Evolutionary conservation across 1,140 invertebrate species (phyloP).

Genomic region (Drosophila leontia): DNA sequence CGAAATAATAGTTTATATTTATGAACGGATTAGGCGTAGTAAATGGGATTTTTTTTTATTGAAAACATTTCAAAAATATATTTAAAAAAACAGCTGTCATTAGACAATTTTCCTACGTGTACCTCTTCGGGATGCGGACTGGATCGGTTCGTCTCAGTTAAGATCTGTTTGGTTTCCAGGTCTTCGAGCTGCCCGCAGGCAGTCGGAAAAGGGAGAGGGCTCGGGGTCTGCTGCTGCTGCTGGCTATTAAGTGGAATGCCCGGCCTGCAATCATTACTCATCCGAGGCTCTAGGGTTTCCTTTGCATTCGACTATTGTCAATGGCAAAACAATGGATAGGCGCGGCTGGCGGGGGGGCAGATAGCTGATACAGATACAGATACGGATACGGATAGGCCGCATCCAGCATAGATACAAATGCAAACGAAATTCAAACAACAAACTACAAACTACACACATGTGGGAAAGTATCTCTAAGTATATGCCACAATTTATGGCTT

Average conservation of each 20-base stretch:
- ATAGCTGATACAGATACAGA: constrained; percentile 16
- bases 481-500: constrained; percentile 75
- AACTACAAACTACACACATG: constrained; percentile 36
- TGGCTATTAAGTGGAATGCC: constrained; percentile 70
- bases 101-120: background rate
- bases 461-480: constrained; percentile 47
- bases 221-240: constrained; percentile 49
- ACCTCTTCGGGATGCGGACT: constrained; percentile 39
- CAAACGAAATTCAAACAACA: constrained; percentile 28
- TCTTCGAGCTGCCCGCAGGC: constrained; percentile 59
- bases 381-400: constrained; percentile 25
- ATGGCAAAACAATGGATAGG: constrained; percentile 68
- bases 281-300: constrained; percentile 60
- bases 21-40: no score
- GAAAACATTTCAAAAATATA: no score
- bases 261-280: constrained; percentile 79
- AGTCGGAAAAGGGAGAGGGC: constrained; percentile 10
- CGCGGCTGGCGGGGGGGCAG: constrained; percentile 31
- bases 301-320: constrained; percentile 64
- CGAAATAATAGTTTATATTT: no score
- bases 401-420: constrained; percentile 37
- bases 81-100: background rate
- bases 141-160: constrained; percentile 36
- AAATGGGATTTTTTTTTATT: no score
- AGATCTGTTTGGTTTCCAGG: constrained; percentile 42